These are phyloP conservation scores for Tympanuchus pallidicinctus DNA, from an alignment of 2,113 vertebrate genomes.

Conservation along the genomic window DNA sequence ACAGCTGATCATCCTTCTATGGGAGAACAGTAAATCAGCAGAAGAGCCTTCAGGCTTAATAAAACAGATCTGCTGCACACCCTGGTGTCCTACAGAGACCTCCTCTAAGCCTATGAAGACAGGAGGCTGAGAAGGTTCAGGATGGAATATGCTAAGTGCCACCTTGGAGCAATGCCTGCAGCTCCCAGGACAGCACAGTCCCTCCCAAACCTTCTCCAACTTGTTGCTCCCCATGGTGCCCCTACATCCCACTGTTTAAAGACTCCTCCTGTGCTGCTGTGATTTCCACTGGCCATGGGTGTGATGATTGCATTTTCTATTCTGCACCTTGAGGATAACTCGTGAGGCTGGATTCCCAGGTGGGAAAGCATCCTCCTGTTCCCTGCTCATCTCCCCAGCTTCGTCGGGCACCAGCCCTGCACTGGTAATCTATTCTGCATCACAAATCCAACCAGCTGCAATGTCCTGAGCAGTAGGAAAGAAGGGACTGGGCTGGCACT, in stretches of 20 bases:
- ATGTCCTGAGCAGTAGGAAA: background rate
- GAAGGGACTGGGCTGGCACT: background rate
- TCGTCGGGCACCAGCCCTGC: background rate
- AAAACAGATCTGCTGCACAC: background rate
- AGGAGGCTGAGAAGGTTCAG: background rate
- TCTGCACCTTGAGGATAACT: background rate
- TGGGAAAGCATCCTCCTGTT: background rate
- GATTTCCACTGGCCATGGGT: background rate
- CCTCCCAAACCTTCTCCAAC: background rate
- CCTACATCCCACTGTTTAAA: background rate
- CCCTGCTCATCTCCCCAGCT: background rate
- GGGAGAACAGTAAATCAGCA: background rate
- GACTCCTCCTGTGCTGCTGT: background rate
- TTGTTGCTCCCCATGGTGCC: background rate
- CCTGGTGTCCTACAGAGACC: background rate
- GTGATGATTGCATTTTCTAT: background rate
- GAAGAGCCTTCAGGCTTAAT: background rate
- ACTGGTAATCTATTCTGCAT: background rate
- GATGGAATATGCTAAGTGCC: background rate
- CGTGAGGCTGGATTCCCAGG: background rate
- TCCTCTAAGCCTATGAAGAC: background rate
- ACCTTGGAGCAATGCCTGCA: no score
- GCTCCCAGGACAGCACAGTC: background rate
- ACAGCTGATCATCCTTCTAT: background rate
- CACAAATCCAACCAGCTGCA: background rate